These are phyloP conservation scores for Accipiter cooperii DNA, from an alignment of 2,113 vertebrate species.

Conservation along the genomic window DNA sequence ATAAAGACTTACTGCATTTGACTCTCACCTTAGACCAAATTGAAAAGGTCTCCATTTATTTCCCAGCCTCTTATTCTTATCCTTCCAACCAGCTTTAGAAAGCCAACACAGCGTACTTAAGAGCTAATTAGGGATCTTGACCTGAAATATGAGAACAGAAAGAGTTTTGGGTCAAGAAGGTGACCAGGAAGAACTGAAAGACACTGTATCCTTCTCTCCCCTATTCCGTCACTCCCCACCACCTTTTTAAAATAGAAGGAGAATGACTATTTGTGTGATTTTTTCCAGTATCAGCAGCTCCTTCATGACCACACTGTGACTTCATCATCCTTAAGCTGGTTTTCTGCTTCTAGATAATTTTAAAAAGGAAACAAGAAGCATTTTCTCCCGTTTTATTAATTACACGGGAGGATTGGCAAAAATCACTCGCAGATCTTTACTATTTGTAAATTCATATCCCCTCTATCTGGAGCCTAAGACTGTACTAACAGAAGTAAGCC, in stretches of 20 bases:
- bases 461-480: neutral
- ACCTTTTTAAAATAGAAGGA: neutral
- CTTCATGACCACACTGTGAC: neutral
- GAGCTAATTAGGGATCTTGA: neutral
- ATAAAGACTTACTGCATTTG: neutral
- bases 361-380: neutral
- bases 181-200: neutral
- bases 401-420: neutral
- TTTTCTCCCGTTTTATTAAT: neutral
- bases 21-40: neutral
- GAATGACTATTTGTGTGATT: neutral
- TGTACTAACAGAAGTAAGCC: neutral
- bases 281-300: neutral
- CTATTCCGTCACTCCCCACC: accelerated
- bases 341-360: neutral
- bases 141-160: neutral
- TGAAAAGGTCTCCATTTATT: neutral
- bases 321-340: neutral
- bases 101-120: neutral
- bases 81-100: neutral
- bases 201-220: neutral
- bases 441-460: neutral
- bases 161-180: neutral
- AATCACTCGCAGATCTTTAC: neutral
- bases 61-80: neutral